phyloP scores from a whole-genome alignment of 1,140 invertebrate species.

The Battus philenor region DNA sequence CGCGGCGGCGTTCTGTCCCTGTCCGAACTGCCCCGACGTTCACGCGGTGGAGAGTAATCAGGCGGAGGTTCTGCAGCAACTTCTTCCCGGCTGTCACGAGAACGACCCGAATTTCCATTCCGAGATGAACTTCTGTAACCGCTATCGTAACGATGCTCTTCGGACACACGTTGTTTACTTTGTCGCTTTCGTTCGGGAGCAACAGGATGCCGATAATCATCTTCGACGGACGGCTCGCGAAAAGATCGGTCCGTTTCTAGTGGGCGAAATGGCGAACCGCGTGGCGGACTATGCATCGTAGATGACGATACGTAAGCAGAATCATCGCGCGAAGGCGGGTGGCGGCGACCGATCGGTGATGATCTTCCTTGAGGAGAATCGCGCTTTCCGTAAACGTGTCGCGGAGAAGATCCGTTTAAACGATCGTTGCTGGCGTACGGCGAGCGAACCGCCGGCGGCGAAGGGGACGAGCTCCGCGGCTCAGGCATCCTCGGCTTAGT shows the following conservation, averaged over 20 bases:
- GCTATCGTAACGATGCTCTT: conserved; percentile 74
- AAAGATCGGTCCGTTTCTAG: conserved; percentile 60
- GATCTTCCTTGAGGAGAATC: conserved; percentile 63
- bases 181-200: conserved; percentile 79
- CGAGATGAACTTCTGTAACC: conserved; percentile 74
- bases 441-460: conserved; percentile 66
- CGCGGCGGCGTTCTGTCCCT: conserved; percentile 73
- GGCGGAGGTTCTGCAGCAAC: conserved; percentile 79
- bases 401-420: conserved; percentile 67
- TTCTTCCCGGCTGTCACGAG: conserved; percentile 67
- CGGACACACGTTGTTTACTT: conserved; percentile 60
- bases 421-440: conserved; percentile 70
- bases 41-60: conserved; percentile 81
- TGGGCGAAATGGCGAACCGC: conserved; percentile 68
- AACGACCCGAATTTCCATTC: conserved; percentile 68
- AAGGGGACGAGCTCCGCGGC: conserved; percentile 64
- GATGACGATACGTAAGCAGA: conserved; percentile 76
- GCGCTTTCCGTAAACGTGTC: conserved; percentile 63
- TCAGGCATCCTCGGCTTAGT: conserved; percentile 66
- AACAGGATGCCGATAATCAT: conserved; percentile 68
- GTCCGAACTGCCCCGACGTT: conserved; percentile 71
- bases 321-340: conserved; percentile 72
- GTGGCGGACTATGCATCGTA: conserved; percentile 72
- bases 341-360: conserved; percentile 65
- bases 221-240: conserved; percentile 62